Conservation (phyloP, 2,888 invertebrate species). For the Papilio gigon region DNA sequence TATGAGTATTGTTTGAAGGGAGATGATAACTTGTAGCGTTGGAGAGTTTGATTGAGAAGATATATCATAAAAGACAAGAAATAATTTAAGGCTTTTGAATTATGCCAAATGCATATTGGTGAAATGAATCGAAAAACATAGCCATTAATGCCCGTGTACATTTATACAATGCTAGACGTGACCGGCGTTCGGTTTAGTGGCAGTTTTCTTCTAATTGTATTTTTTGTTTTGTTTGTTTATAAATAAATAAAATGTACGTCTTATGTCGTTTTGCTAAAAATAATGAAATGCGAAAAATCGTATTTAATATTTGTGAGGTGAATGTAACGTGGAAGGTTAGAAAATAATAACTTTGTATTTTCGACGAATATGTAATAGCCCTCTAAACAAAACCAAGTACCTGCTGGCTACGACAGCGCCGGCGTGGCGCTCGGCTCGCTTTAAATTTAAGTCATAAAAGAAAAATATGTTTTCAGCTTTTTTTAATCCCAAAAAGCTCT, state of each 20-base stretch:
- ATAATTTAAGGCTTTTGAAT: slow-evolving; percentile 26
- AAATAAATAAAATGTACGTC: no score
- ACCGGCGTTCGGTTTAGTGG: no score
- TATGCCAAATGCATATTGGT: not conserved
- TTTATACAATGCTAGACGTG: no score
- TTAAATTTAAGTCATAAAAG: slow-evolving; percentile 20
- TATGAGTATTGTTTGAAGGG: not conserved
- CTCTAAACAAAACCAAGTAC: not conserved
- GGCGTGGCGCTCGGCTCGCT: not conserved
- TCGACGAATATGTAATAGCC: no score
- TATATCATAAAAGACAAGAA: slow-evolving; percentile 17
- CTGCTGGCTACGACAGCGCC: not conserved
- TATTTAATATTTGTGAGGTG: no score
- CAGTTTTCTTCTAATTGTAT: no score
- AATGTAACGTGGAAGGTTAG: no score
- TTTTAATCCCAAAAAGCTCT: slow-evolving; percentile 33
- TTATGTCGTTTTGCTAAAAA: no score
- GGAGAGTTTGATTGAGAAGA: not conserved
- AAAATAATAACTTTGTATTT: no score
- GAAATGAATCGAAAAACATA: slow-evolving; percentile 2
- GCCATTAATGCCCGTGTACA: not conserved
- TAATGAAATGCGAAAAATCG: no score
- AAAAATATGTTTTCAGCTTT: slow-evolving; percentile 35
- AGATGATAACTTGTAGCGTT: not conserved
- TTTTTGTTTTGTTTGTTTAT: no score